A percentile compares a stretch with the other conserved stretches of the same genome.
phyloP scores from a whole-genome alignment of 2,888 invertebrate genomes.

The Monopis laevigella region DNA sequence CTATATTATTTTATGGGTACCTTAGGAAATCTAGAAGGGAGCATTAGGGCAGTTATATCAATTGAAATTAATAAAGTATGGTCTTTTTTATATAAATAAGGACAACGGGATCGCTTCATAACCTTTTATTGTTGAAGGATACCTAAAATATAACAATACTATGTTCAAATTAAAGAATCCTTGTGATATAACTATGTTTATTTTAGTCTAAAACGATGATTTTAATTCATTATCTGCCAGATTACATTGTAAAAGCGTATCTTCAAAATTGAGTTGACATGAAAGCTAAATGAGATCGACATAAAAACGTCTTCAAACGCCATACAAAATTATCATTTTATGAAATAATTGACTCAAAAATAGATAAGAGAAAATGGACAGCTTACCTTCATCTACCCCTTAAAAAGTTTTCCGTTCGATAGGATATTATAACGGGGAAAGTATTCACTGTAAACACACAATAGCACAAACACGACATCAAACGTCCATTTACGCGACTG shows the following conservation, averaged over 20 bases:
- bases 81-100: constrained; percentile 51
- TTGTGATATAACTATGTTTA: constrained; percentile 16
- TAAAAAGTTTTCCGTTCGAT: constrained; percentile 53
- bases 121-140: constrained; percentile 50
- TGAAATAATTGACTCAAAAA: constrained; percentile 19
- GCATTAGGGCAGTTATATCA: constrained; percentile 1
- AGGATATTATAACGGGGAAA: constrained; percentile 51
- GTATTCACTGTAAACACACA: constrained; percentile 72
- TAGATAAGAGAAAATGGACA: constrained; percentile 24
- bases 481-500: constrained; percentile 74
- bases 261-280: constrained; percentile 66
- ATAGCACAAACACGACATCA: constrained; percentile 69
- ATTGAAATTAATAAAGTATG: constrained; percentile 27
- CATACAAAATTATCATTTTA: constrained; percentile 21
- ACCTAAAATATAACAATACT: constrained; percentile 46
- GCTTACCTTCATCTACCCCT: constrained; percentile 75
- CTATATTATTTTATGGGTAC: too few relatives aligned
- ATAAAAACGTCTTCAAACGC: constrained; percentile 46
- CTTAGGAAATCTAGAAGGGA: constrained; percentile 43
- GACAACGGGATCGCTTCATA: constrained; percentile 53
- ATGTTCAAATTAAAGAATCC: constrained; percentile 28
- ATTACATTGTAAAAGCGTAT: constrained; percentile 54
- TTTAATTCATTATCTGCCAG: constrained; percentile 56
- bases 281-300: constrained; percentile 49
- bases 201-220: constrained; percentile 32